A percentile compares a stretch with the other conserved stretches of the same genome.
Conservation (phyloP, 2,797 vertebrate genomes). For the Thunnus albacares region DNA sequence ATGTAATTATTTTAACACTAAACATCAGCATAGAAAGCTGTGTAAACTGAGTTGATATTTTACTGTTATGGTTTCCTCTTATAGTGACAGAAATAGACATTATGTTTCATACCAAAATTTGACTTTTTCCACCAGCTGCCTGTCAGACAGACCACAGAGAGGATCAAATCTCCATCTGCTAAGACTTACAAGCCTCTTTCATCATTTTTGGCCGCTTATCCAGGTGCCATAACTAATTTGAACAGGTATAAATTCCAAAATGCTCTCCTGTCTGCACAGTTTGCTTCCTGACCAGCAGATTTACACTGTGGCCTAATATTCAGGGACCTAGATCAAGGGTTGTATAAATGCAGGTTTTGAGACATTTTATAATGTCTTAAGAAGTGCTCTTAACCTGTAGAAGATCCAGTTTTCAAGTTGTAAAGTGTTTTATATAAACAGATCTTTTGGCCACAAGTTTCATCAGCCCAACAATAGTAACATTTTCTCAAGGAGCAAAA, state of each 20-base stretch:
- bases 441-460: background rate
- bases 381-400: too few species aligned
- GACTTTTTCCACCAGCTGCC: background rate
- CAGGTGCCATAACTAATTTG: slow-evolving; percentile 15
- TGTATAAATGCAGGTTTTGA: background rate
- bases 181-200: background rate
- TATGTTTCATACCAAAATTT: background rate
- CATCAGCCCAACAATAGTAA: background rate
- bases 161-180: slow-evolving; percentile 27
- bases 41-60: background rate
- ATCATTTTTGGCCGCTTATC: background rate
- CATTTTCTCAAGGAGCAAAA: background rate
- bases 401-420: background rate
- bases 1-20: background rate
- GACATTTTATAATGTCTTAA: background rate
- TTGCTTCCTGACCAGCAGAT: background rate
- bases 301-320: background rate
- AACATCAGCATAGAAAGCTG: background rate
- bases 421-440: too few species aligned
- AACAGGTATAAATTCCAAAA: too few species aligned
- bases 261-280: background rate
- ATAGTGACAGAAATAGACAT: background rate
- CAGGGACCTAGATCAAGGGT: background rate
- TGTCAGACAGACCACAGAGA: background rate
- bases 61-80: background rate